Evolutionary conservation across 1,140 invertebrate species (phyloP), one percentile per base, ranked within the genome.

Genomic region (Drosophila subpulchrella): DNA sequence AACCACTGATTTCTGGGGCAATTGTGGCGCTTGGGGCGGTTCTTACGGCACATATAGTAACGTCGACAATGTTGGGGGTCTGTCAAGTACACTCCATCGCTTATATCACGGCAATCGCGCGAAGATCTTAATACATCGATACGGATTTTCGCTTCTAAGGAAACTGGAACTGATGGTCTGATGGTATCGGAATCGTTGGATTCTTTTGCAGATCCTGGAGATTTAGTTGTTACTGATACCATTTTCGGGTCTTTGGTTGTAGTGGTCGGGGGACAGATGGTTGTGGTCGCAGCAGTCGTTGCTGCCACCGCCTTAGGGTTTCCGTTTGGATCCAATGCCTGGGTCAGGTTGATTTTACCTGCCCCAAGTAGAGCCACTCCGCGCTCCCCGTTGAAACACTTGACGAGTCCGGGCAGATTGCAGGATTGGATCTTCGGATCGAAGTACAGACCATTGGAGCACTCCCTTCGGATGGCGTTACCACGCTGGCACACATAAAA

Each of bases 401-500:
- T 53, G 36, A 82, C 70, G 7, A 82, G 46, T 6, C 48, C 46
- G 8, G 75, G 70, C 4, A 83, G 63, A 46, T 82, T 82, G 39
- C 80, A 83, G 1, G 42, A 38, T 15, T 82, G 80, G 3, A 71
- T 57, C 15, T 46, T 66, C 2, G 70, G 63, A 30, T 83, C 80
- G 27, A 78, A 83, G 20, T 15, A 67, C 1, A 83, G 65, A 8
- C 79, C 80, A 32, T 55, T 58, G 5, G 38, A 38, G 32, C 81
- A 83, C 24, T 83, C 70, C 36, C 66, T 65, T 15, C 80, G 47
- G 2, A 83, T 39, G 8, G 80, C 71, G 17, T 62, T 47, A 8
- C 81, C 81, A 6, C 81, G 75, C n/a, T 75, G 57, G 51, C 81
- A 83, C 4, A 83, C 54, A 53, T 72, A 79, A 38, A 75, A 83